These are phyloP conservation scores for Rhaphigaster nebulosa DNA, from an alignment of 2,888 invertebrate genomes.

Conservation along the genomic window DNA sequence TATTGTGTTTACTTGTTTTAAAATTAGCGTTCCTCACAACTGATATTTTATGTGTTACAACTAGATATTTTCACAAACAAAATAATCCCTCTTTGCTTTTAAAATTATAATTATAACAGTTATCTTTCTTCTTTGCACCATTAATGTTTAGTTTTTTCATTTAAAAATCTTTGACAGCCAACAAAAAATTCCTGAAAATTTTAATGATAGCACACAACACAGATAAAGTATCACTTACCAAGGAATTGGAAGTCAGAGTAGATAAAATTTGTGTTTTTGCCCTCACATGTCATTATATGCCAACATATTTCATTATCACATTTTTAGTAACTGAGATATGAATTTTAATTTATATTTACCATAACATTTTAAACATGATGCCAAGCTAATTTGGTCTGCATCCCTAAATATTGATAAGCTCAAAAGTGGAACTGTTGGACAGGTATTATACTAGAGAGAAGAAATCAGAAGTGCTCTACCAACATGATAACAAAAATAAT, in stretches of 20 bases:
- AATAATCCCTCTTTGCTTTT: neutral
- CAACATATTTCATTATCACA: neutral
- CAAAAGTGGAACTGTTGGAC: neutral
- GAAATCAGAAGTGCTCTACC: too few relatives aligned
- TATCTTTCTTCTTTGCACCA: neutral
- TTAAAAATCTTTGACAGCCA: neutral
- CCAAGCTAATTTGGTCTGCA: neutral
- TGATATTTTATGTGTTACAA: neutral
- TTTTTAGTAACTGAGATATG: neutral
- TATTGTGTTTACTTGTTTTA: neutral
- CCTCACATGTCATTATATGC: neutral
- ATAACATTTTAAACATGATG: neutral
- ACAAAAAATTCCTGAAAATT: neutral
- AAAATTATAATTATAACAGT: neutral
- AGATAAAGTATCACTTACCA: neutral
- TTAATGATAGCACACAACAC: neutral
- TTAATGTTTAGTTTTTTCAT: neutral
- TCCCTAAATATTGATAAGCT: neutral
- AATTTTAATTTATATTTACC: neutral
- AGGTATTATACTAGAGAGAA: neutral
- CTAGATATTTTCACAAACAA: neutral
- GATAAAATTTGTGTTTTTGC: neutral
- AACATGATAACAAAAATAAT: too few relatives aligned
- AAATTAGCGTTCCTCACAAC: neutral
- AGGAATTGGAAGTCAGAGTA: neutral